These are phyloP conservation scores for Drosophila nigromelanica DNA, from an alignment of 1,140 invertebrate genomes.

Conservation along the genomic window DNA sequence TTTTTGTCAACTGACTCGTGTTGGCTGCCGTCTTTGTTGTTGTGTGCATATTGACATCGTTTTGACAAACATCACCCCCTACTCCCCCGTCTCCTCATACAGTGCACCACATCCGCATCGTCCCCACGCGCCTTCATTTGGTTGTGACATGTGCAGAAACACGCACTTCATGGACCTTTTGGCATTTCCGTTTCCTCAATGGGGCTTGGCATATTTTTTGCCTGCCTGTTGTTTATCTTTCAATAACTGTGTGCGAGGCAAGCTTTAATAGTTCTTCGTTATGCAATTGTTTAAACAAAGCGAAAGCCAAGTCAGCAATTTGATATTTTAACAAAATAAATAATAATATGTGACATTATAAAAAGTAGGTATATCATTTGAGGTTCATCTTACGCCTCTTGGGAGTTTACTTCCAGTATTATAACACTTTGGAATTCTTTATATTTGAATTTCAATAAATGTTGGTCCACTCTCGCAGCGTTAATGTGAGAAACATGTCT, in stretches of 20 bases:
- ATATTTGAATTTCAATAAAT: background rate
- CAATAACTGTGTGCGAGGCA: conserved; percentile 58
- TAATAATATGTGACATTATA: background rate
- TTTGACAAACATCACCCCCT: conserved; percentile 61
- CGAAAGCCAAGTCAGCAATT: background rate
- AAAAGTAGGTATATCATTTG: too few species aligned
- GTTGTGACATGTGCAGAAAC: conserved; percentile 56
- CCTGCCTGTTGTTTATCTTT: conserved; percentile 59
- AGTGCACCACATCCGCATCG: conserved; percentile 7
- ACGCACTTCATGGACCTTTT: conserved; percentile 66
- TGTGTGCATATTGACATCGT: conserved; percentile 70
- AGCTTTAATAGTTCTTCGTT: background rate
- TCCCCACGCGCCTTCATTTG: conserved; percentile 7
- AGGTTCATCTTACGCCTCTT: too few species aligned
- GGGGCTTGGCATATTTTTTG: conserved; percentile 40
- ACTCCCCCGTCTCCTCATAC: background rate
- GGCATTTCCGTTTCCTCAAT: conserved; percentile 64
- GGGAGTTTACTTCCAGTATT: background rate
- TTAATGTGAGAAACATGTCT: conserved; percentile 11
- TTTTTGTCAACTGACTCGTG: conserved; percentile 2
- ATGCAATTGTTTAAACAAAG: background rate
- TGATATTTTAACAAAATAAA: background rate
- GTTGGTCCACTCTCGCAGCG: background rate
- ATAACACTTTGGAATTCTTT: background rate
- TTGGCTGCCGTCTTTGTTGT: conserved; percentile 21